Base-by-base conservation (phyloP, 2,797 vertebrate species). In the Tokudaia muenninki region DNA sequence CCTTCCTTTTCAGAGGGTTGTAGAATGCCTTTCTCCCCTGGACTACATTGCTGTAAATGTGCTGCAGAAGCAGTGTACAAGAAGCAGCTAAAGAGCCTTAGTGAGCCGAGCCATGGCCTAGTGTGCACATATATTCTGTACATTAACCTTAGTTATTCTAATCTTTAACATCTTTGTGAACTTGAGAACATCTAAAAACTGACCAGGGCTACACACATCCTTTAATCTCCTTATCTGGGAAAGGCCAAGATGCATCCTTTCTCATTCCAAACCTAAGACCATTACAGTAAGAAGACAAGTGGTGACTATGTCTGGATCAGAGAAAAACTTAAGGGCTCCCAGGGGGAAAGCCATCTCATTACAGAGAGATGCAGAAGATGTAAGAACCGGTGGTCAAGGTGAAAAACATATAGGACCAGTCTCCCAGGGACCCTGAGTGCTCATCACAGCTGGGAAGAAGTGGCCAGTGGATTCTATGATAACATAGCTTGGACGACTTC, bases 111-210 rank as follows among this genome's bases (percentile, higher is more conserved):
- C 21, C 12, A 26, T 34, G 87, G 57, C 31, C 63, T n/a, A 17
- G 5, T 47, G 78, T 44, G 55, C 44, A 59, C 55, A 2, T 67
- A 74, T 82, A 44, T 61, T 82, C 90, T 88, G 17, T 31, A 50
- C 55, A 34, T 83, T 59, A 87, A 83, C 11, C 41, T 91, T 79
- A 77, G 16, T 34, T 63, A 61, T 92, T 84, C 79, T 92, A 55
- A 91, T 72, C 67, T 91, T 80, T 91, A 92, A 65, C 24, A 74
- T 83, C 44, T 52, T 26, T 88, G 83, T 72, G 74, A 91, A 95
- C 72, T 22, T 65, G 84, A 63, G 87, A 97, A 55, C 78, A 87
- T 87, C 86, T 91, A 34, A 94, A 96, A 95, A 77, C 72, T 29
- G 44, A 87, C 77, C 86, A 78, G 29, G 59, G 96, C 55, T 63